Percentiles rank a stretch among this genome's conserved stretches.
phyloP scores from a whole-genome alignment of 37 sponge, comb jelly and placozoan species.

The Bolinopsis microptera region DNA sequence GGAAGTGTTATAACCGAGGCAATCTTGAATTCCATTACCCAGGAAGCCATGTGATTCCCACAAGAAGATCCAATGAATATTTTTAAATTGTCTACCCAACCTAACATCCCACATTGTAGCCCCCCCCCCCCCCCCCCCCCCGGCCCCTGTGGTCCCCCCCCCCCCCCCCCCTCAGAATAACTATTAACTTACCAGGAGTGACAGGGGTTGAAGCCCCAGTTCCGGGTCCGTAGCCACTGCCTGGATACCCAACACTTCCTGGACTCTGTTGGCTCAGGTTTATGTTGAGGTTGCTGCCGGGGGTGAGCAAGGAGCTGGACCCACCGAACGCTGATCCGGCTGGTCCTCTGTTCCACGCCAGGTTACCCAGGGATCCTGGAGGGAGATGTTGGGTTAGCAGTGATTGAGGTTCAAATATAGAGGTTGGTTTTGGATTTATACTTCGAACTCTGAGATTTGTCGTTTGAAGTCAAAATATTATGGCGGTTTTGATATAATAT shows the following conservation, averaged over 20 bases:
- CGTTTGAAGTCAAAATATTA: no score
- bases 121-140: not conserved
- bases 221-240: not conserved
- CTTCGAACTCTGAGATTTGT: no score
- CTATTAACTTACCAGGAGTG: not conserved
- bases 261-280: slow-evolving; percentile 2
- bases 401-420: no score
- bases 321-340: not conserved
- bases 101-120: not conserved
- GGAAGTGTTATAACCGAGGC: no score
- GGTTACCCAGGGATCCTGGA: slow-evolving; percentile 59
- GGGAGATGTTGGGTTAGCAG: not conserved
- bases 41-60: no score
- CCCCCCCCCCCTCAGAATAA: not conserved
- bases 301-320: not conserved
- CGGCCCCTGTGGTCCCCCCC: not conserved
- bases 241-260: slow-evolving; percentile 5
- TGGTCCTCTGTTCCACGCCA: slow-evolving; percentile 47
- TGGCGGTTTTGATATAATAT: no score
- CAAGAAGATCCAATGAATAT: no score
- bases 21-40: no score
- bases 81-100: no score
- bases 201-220: slow-evolving; percentile 15
- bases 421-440: no score
- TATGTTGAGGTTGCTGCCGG: slow-evolving; percentile 21